Base-by-base conservation (phyloP, 2,888 invertebrate genomes). In the Alloscopus bannaensis region DNA sequence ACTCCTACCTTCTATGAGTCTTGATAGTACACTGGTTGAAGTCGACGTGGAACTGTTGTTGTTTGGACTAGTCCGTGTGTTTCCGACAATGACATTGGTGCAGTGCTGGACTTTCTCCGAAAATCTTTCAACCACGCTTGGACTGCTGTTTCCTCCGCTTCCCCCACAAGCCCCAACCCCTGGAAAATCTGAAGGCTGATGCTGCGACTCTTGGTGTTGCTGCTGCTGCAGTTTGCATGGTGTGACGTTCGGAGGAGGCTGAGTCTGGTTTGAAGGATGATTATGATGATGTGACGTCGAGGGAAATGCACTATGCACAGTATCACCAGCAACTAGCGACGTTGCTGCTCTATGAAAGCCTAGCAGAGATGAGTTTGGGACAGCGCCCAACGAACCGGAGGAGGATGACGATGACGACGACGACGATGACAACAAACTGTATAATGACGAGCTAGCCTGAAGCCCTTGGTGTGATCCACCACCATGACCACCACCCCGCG, bases 91-190 rank as follows among this genome's bases (percentile, higher is more conserved):
- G 36, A 68, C 82, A 66, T 81, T 82, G 52, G 81, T 80, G 81
- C 83, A 81, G 26, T 82, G 82, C 75, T 82, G 82, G 66, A 82
- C 82, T 70, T 82, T 82, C 60, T 82, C 82, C n/a, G 78, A 75
- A 16, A 78, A 47, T 60, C 71, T 83, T 70, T 81, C 80, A 55
- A 73, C 78, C 62, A 78, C 62, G 66, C 70, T 78, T 57, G 69
- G 65, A 70, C 71, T 70, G n/a, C 75, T 24, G 16, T 28, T 55
- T 60, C 52, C 64, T 28, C 55, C 59, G 47, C 62, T 52, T 59
- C 68, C 75, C 42, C 62, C 50, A 22, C 64, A 70, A 8, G 71
- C 59, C 16, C 72, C 71, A 50, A 78, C 68, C 36, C 72, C 28
- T 20, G 55, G 72, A 40, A 62, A 69, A 16, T 65, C 55, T 6